phyloP scores from a whole-genome alignment of 2,888 invertebrate species.

The Apamea crenata region DNA sequence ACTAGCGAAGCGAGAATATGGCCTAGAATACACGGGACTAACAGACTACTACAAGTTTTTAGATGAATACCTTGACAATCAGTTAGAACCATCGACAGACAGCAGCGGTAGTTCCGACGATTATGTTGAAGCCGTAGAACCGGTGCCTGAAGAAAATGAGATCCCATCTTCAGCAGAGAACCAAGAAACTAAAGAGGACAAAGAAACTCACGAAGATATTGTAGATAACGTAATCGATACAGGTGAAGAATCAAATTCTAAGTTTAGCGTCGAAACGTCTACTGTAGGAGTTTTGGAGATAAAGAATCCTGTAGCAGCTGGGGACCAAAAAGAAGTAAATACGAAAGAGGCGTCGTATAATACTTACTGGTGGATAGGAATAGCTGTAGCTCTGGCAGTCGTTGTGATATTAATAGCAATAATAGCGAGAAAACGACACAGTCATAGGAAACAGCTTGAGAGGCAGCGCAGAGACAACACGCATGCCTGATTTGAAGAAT shows the following conservation, averaged over 20 bases:
- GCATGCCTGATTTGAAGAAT: conserved; percentile 88
- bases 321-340: conserved; percentile 76
- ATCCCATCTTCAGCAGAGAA: conserved; percentile 70
- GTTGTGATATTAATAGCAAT: conserved; percentile 84
- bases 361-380: conserved; percentile 88
- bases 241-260: conserved; percentile 77
- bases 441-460: conserved; percentile 87
- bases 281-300: conserved; percentile 87
- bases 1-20: conserved; percentile 85
- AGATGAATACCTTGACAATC: conserved; percentile 89
- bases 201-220: conserved; percentile 68
- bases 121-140: conserved; percentile 80
- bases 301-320: conserved; percentile 82
- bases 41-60: conserved; percentile 90
- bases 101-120: conserved; percentile 76
- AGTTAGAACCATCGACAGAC: conserved; percentile 81
- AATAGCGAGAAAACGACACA: conserved; percentile 88
- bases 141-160: conserved; percentile 78
- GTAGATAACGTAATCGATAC: conserved; percentile 82
- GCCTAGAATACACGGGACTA: conserved; percentile 87
- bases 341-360: conserved; percentile 86
- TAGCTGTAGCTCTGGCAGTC: conserved; percentile 85
- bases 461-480: conserved; percentile 86
- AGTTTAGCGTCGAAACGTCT: conserved; percentile 82
- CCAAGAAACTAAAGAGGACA: conserved; percentile 46